A percentile compares a stretch with the other conserved stretches of the same genome.
Evolutionary conservation across 2,797 vertebrate species (phyloP).

Genomic region (Petrocephalus sullivani): DNA sequence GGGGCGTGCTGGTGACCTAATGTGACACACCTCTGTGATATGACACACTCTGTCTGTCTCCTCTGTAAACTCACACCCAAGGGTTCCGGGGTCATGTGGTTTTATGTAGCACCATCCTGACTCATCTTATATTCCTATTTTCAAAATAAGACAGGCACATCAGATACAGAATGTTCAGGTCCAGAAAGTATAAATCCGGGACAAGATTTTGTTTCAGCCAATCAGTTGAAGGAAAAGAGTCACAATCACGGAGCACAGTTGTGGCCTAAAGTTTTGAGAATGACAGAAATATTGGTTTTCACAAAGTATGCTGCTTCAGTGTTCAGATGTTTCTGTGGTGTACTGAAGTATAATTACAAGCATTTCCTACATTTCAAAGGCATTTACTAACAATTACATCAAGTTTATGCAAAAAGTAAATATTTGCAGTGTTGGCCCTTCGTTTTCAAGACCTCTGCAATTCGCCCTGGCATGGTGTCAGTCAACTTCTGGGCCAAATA

Average conservation of each 20-base stretch:
- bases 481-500: no score
- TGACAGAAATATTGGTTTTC: no score
- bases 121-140: background rate
- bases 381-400: no score
- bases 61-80: background rate
- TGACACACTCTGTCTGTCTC: background rate
- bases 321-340: no score
- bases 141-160: background rate
- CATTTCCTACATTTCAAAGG: no score
- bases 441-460: no score
- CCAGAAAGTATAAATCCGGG: background rate
- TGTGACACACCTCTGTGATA: background rate
- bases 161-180: background rate
- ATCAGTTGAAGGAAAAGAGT: background rate
- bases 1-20: background rate
- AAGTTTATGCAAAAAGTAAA: no score
- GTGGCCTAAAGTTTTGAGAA: no score
- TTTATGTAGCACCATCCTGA: background rate
- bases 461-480: no score
- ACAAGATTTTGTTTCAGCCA: background rate
- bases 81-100: background rate
- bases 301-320: no score
- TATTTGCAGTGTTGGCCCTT: no score
- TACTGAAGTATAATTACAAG: no score
- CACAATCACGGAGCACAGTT: background rate